Base-by-base conservation (phyloP, 2,888 invertebrate species). In the Athalia rosae region DNA sequence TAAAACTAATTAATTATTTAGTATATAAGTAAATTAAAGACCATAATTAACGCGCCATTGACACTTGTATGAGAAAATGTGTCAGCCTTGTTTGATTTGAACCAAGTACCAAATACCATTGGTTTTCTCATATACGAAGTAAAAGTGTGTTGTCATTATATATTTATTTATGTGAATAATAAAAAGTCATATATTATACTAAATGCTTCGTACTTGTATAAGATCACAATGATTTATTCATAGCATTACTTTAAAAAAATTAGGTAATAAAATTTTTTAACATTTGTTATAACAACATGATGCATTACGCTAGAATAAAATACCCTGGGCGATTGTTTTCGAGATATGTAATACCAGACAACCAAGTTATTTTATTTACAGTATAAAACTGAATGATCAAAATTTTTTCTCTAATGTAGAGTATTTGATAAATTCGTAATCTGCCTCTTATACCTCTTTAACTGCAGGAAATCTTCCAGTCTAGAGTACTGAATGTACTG, bases 111-210 rank as follows among this genome's bases (percentile, higher is more conserved):
- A 45, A 50, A 45, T 71, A 4, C 56, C 58, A 71, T 43, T 6
- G 45, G 11, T n/a, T 58, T 58, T 50, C 71, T 50, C 53, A 28
- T 11, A 8, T 50, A 53, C 45, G 58, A 45, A 71, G 41, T 11
- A 71, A 58, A 53, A 53, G 4, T 11, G 9, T 53, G 53, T 28
- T 71, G 58, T 71, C 45, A 58, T 58, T 58, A 71, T 58, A 71
- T 58, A 58, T 71, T 71, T 71, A 71, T 71, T 71, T 71, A 71
- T 56, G 56, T 28, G 58, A 67, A 71, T 48, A 71, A 71, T 58
- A 58, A 71, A 71, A 58, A 45, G 56, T 71, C 43, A 71, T 71
- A 71, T 71, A 71, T 71, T 58, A 71, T n/a, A 71, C 45, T 58
- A 45, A 43, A 56, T 43, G 45, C 13, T 45, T n/a, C n/a, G 56